Evolutionary conservation across 2,113 vertebrate species (phyloP).

Genomic region (Montifringilla adamsi): DNA sequence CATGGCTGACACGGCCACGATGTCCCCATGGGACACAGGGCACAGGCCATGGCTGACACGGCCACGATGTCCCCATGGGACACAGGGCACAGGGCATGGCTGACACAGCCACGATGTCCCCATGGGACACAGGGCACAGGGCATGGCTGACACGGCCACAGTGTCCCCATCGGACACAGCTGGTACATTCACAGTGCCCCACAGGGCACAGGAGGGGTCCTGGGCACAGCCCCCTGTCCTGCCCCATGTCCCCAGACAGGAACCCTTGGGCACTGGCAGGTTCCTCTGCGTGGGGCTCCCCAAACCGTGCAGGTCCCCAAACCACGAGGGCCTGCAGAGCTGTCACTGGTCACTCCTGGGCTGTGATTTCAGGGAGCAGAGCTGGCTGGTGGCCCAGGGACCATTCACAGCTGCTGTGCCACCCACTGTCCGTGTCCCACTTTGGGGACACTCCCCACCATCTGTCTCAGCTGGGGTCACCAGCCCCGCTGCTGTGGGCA

Average conservation of each 20-base stretch:
- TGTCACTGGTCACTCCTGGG: background rate
- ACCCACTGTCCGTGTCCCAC: accelerated
- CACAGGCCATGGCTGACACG: too few species aligned
- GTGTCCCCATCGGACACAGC: too few species aligned
- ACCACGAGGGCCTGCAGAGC: background rate
- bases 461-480: background rate
- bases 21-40: too few species aligned
- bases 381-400: background rate
- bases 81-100: too few species aligned
- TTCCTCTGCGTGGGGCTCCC: background rate
- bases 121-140: too few species aligned
- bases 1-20: too few species aligned
- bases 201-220: background rate
- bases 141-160: too few species aligned
- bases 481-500: accelerated
- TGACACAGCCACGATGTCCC: too few species aligned
- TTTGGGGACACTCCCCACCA: background rate
- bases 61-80: too few species aligned
- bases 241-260: accelerated
- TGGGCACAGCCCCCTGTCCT: background rate
- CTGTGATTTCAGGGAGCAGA: background rate
- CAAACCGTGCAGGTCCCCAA: background rate
- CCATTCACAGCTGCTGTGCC: background rate
- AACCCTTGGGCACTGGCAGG: background rate
- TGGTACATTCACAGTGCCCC: too few species aligned